Evolutionary conservation across 2,113 vertebrate species (phyloP).

Genomic region (Melanocharis versteri): DNA sequence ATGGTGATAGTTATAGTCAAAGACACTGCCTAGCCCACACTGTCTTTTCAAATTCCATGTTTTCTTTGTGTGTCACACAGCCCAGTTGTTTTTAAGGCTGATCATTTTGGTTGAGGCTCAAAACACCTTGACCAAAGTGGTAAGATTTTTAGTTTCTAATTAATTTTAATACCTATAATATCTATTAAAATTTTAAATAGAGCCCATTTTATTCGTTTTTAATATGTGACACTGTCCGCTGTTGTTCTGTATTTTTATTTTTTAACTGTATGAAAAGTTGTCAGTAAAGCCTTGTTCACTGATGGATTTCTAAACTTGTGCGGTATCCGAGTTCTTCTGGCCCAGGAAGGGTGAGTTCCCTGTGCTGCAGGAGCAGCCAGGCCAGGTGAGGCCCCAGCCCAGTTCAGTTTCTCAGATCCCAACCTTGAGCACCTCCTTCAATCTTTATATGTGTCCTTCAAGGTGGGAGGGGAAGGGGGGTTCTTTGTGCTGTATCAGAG

Average conservation of each 20-base stretch:
- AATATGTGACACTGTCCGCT: slow-evolving; percentile 78
- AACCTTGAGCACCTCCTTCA: not conserved
- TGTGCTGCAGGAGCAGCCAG: not conserved
- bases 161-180: slow-evolving; percentile 67
- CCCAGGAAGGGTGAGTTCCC: not conserved
- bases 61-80: slow-evolving; percentile 69
- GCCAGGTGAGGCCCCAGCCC: not conserved
- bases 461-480: not conserved
- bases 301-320: slow-evolving; percentile 80
- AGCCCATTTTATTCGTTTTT: slow-evolving; percentile 74
- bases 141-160: slow-evolving; percentile 70
- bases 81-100: slow-evolving; percentile 67
- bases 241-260: slow-evolving; percentile 82
- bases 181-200: slow-evolving; percentile 66
- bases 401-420: not conserved
- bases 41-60: slow-evolving; percentile 49
- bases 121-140: slow-evolving; percentile 53
- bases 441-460: not conserved
- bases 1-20: slow-evolving; percentile 94
- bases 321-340: slow-evolving; percentile 66
- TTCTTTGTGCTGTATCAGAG: not conserved
- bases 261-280: slow-evolving; percentile 81
- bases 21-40: slow-evolving; percentile 84
- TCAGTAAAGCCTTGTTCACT: slow-evolving; percentile 83
- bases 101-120: slow-evolving; percentile 60